Evolutionary conservation across 2,888 invertebrate species (phyloP).

Genomic region (Atrina japonica): DNA sequence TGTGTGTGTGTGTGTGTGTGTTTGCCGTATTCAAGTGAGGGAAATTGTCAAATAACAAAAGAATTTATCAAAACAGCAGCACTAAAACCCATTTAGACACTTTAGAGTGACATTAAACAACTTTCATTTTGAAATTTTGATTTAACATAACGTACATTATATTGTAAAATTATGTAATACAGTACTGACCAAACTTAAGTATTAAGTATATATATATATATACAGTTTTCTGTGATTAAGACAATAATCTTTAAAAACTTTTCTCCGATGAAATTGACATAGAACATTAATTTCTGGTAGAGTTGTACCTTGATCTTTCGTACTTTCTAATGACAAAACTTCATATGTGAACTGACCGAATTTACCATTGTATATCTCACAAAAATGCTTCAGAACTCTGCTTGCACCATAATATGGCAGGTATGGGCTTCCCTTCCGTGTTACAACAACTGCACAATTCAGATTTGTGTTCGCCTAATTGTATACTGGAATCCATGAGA

Average conservation of each 20-base stretch:
- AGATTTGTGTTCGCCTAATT: neutral
- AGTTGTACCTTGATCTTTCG: neutral
- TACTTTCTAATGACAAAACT: neutral
- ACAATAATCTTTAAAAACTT: constrained; percentile 6
- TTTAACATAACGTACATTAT: too few species aligned
- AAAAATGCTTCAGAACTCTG: constrained; percentile 17
- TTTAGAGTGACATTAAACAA: too few species aligned
- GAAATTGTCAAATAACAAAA: too few species aligned
- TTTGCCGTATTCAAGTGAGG: too few species aligned
- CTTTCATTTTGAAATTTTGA: too few species aligned
- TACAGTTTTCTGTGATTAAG: constrained; percentile 10
- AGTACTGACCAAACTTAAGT: too few species aligned
- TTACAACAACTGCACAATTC: constrained; percentile 7
- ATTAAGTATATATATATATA: too few species aligned
- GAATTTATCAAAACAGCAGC: too few species aligned
- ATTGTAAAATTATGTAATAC: too few species aligned
- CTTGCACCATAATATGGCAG: constrained; percentile 18
- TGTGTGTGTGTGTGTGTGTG: too few species aligned
- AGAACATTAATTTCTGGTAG: neutral
- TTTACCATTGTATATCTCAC: neutral
- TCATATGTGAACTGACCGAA: neutral
- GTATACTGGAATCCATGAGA: neutral
- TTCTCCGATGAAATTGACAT: constrained; percentile 4
- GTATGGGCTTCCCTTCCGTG: neutral
- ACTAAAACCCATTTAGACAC: too few species aligned